phyloP scores from a whole-genome alignment of 2,113 vertebrate genomes.

The Physeter macrocephalus region DNA sequence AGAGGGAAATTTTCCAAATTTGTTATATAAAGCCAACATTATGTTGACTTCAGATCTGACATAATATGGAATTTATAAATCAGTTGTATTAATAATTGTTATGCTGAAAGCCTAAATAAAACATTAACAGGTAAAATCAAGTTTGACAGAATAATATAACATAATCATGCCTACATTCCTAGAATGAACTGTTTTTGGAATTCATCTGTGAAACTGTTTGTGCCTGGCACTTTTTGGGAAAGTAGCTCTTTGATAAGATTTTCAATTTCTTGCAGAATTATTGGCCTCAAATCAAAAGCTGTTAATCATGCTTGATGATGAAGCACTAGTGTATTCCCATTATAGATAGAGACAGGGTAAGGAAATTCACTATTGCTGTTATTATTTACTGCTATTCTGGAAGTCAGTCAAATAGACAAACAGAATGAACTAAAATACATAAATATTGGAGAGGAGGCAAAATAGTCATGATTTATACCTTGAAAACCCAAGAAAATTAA shows the following conservation, averaged over 20 bases:
- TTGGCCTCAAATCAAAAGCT: background rate
- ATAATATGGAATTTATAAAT: background rate
- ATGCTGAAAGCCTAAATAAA: background rate
- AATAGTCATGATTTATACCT: background rate
- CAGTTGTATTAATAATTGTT: background rate
- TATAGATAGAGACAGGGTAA: background rate
- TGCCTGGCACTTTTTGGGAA: background rate
- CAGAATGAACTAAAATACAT: background rate
- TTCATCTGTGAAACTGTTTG: background rate
- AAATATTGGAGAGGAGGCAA: background rate
- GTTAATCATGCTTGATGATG: background rate
- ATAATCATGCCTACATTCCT: background rate
- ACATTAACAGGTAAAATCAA: background rate
- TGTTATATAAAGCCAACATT: background rate
- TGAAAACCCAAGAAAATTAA: background rate
- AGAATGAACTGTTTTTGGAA: background rate
- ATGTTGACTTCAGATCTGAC: background rate
- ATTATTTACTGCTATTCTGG: background rate
- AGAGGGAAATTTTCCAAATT: background rate
- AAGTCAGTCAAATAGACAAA: background rate
- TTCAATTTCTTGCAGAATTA: background rate
- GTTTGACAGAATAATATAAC: background rate
- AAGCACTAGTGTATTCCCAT: background rate
- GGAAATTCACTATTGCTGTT: background rate
- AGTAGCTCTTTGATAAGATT: background rate